Evolutionary conservation across 2,797 vertebrate species (phyloP).

Genomic region (Neoniphon sammara): DNA sequence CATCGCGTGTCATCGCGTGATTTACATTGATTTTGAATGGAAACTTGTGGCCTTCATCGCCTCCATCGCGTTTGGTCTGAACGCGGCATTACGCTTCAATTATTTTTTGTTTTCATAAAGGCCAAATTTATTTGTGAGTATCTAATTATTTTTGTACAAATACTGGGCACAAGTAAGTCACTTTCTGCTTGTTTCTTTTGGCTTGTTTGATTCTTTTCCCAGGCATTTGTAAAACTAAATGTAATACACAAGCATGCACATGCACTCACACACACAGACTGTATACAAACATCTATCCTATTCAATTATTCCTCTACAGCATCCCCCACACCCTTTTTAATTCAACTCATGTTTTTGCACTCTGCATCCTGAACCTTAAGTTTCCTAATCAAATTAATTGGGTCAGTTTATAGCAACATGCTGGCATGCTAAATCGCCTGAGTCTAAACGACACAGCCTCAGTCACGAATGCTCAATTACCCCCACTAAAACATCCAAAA

Average conservation of each 20-base stretch:
- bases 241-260: constrained; percentile 43
- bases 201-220: constrained; percentile 42
- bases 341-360: constrained; percentile 63
- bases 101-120: constrained; percentile 38
- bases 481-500: constrained; percentile 51
- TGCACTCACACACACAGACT: constrained; percentile 14
- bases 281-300: constrained; percentile 33
- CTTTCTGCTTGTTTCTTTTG: constrained; percentile 41
- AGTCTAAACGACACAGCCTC: constrained; percentile 55
- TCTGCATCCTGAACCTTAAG: constrained; percentile 61
- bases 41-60: too few species aligned
- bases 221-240: constrained; percentile 51
- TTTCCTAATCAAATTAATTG: constrained; percentile 79
- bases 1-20: too few species aligned
- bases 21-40: too few species aligned
- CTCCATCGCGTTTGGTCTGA: too few species aligned
- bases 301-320: constrained; percentile 64
- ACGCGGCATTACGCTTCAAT: too few species aligned
- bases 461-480: constrained; percentile 74
- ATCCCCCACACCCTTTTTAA: constrained; percentile 51
- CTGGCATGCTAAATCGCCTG: constrained; percentile 65
- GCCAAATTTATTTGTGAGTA: constrained; percentile 23
- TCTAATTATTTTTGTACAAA: constrained; percentile 25
- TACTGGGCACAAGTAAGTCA: constrained; percentile 30
- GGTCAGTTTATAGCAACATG: constrained; percentile 69